These are phyloP conservation scores for Phymorhynchus buccinoides DNA, from an alignment of 1,140 invertebrate genomes.

Conservation along the genomic window DNA sequence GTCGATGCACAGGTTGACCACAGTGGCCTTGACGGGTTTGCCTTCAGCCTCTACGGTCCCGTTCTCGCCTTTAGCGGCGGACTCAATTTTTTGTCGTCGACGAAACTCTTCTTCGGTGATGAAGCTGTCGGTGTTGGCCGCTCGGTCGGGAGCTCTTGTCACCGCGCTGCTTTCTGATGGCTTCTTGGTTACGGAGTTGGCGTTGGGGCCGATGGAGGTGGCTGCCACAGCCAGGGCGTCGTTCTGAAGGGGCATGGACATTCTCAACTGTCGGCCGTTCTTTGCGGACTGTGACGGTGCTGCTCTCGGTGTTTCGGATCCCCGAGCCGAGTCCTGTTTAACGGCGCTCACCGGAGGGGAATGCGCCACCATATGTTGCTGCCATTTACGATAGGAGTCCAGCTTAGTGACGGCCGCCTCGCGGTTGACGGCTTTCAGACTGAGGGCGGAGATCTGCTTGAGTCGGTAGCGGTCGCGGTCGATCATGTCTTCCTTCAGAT, in stretches of 20 bases:
- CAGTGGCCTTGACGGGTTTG: constrained; percentile 11
- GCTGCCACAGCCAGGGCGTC: constrained; percentile 14
- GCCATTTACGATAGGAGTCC: constrained; percentile 30
- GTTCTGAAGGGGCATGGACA: constrained; percentile 1
- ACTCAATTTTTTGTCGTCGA: background rate
- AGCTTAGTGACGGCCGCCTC: constrained; percentile 14
- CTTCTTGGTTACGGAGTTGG: background rate
- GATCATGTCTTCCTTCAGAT: constrained; percentile 38
- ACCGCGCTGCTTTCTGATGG: background rate
- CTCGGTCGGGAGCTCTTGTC: background rate
- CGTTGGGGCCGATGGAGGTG: constrained; percentile 16
- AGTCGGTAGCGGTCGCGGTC: constrained; percentile 35
- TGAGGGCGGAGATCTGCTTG: constrained; percentile 27
- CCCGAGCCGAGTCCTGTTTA: constrained; percentile 1
- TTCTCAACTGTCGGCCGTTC: background rate
- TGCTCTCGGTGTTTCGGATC: background rate
- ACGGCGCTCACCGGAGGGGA: background rate
- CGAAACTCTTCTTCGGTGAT: background rate
- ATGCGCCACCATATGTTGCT: constrained; percentile 25
- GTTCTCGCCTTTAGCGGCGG: background rate
- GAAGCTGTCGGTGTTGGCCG: background rate
- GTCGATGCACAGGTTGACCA: constrained; percentile 32
- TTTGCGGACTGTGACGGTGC: background rate
- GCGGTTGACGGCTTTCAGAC: background rate
- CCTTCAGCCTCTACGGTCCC: background rate